Percentiles rank a stretch among this genome's conserved stretches.
phyloP scores from a whole-genome alignment of 37 sponge, comb jelly and placozoan species.

The Diacarnus erythraeanus region DNA sequence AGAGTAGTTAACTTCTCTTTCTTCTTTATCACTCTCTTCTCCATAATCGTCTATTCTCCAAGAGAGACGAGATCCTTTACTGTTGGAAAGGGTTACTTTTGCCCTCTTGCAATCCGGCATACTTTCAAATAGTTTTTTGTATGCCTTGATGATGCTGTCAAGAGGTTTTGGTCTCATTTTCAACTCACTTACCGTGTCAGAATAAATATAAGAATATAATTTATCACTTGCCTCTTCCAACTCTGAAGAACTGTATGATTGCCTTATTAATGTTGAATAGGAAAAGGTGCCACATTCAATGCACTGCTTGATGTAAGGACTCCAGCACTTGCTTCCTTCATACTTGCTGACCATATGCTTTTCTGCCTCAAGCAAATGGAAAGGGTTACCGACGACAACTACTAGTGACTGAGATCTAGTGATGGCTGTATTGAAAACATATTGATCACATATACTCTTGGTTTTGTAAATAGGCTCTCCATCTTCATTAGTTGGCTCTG shows the following conservation, averaged over 20 bases:
- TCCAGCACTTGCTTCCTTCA: slow-evolving; percentile 53
- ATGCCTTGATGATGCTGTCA: slow-evolving; percentile 44
- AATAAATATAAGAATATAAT: background rate
- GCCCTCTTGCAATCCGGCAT: slow-evolving; percentile 2
- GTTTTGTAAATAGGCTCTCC: slow-evolving; percentile 23
- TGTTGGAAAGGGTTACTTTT: slow-evolving; percentile 1
- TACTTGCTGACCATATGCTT: slow-evolving; percentile 20
- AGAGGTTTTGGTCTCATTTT: background rate
- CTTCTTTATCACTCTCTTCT: background rate
- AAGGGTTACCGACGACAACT: slow-evolving; percentile 72
- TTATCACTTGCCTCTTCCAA: background rate
- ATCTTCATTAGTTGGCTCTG: slow-evolving; percentile 24
- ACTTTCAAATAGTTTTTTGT: slow-evolving; percentile 26
- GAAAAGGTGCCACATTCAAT: slow-evolving; percentile 43
- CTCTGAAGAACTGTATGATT: no score
- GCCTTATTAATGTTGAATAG: background rate
- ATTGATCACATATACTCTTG: slow-evolving; percentile 54
- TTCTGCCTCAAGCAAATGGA: slow-evolving; percentile 53
- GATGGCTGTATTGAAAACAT: slow-evolving; percentile 72
- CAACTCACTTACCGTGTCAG: background rate
- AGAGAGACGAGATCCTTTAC: background rate
- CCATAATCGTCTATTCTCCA: slow-evolving; percentile 9
- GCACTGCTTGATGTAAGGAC: slow-evolving; percentile 63
- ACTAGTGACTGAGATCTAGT: slow-evolving; percentile 73
- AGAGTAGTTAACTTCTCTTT: slow-evolving; percentile 4